Conservation (phyloP, 2,888 invertebrate genomes). For the Mesodorylaimus sp. region DNA sequence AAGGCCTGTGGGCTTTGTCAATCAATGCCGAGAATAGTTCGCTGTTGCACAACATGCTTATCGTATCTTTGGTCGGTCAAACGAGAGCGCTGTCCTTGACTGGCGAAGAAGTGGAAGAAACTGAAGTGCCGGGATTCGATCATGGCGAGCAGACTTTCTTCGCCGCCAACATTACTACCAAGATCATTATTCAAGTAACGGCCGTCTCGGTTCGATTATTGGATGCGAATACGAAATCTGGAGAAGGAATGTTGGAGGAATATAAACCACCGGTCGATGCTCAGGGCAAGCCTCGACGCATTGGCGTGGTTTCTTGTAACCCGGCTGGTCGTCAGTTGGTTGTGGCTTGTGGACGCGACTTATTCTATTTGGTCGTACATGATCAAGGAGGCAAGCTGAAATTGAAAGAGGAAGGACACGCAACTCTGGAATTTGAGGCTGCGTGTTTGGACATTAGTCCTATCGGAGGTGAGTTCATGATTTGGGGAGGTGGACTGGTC, state of each 20-base stretch:
- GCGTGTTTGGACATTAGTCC: slow-evolving; percentile 87
- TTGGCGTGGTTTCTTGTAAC: slow-evolving; percentile 24
- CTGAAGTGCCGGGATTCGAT: slow-evolving; percentile 73
- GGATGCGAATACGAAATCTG: slow-evolving; percentile 40
- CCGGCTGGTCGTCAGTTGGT: slow-evolving; percentile 24
- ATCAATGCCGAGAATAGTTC: slow-evolving; percentile 19
- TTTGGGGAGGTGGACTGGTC: too few relatives aligned
- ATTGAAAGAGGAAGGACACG: slow-evolving; percentile 12
- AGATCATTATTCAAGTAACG: slow-evolving; percentile 61
- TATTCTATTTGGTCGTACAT: slow-evolving; percentile 60
- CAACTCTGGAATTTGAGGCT: slow-evolving; percentile 69
- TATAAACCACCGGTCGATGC: background rate
- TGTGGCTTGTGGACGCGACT: slow-evolving; percentile 46
- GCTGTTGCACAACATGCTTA: slow-evolving; percentile 74
- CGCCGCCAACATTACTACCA: slow-evolving; percentile 64
- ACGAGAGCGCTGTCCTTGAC: slow-evolving; percentile 55
- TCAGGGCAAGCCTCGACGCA: slow-evolving; percentile 10
- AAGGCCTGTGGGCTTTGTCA: slow-evolving; percentile 81
- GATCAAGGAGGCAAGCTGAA: slow-evolving; percentile 37
- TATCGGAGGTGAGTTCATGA: slow-evolving; percentile 31
- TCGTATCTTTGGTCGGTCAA: slow-evolving; percentile 88
- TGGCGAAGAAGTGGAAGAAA: slow-evolving; percentile 94
- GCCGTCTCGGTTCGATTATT: slow-evolving; percentile 53
- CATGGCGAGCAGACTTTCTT: slow-evolving; percentile 80
- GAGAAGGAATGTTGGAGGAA: background rate